These are phyloP conservation scores for Ophthalmolycus amberensis DNA, from an alignment of 2,113 vertebrate genomes.

Conservation along the genomic window DNA sequence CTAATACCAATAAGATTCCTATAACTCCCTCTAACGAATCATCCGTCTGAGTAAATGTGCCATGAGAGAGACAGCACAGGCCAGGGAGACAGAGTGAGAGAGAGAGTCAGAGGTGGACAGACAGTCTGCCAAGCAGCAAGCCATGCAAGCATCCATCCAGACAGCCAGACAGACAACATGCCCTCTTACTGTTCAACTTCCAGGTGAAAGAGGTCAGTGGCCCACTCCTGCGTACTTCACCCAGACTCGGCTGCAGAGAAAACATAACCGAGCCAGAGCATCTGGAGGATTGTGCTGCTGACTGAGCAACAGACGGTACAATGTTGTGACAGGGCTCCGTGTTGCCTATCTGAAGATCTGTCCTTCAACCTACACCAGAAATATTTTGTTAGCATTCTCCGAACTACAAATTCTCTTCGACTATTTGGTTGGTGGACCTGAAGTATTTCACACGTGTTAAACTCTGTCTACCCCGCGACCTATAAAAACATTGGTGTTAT, in stretches of 20 bases:
- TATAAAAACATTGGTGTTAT: constrained; percentile 39
- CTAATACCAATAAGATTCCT: background rate
- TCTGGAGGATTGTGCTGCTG: constrained; percentile 32
- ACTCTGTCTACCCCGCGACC: constrained; percentile 1
- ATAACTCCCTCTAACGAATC: background rate
- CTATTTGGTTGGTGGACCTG: background rate
- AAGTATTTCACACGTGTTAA: constrained; percentile 59
- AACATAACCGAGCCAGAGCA: constrained; percentile 23
- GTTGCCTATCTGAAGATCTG: constrained; percentile 33
- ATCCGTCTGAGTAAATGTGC: constrained; percentile 17
- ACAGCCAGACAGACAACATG: constrained; percentile 65
- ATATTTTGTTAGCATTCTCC: background rate
- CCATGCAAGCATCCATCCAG: constrained; percentile 60
- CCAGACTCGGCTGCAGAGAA: constrained; percentile 9
- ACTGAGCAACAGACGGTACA: constrained; percentile 40
- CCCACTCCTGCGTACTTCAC: constrained; percentile 15
- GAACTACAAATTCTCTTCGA: constrained; percentile 13
- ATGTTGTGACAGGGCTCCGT: constrained; percentile 33
- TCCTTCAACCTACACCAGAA: constrained; percentile 4
- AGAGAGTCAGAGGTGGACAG: constrained; percentile 52
- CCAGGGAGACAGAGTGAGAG: constrained; percentile 19
- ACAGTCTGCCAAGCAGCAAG: constrained; percentile 56
- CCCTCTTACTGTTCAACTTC: constrained; percentile 50
- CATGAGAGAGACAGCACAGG: constrained; percentile 22
- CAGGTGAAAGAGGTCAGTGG: constrained; percentile 65